Evolutionary conservation across 2,113 vertebrate genomes (phyloP), one percentile per base, ranked within the genome.

Genomic region (Ginglymostoma cirratum): DNA sequence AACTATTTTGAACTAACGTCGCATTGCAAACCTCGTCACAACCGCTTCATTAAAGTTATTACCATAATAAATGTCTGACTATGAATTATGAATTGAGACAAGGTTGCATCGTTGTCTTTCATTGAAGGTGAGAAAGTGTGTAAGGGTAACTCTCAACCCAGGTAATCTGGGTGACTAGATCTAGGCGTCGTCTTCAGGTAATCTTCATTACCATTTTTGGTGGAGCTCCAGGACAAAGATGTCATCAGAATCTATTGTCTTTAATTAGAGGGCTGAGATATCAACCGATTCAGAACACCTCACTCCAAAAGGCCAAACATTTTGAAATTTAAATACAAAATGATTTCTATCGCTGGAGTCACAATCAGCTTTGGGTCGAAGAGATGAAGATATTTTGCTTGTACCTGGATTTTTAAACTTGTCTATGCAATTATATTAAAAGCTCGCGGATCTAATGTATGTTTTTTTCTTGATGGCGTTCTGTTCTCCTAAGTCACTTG

Each of bases 51-150:
- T 96, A 97, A 97, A 72, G 94, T 98, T 97, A 98, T 98, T 98
- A 98, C 98, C 98, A 98, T 97, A 98, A 98, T 97, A 98, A 98
- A 97, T 97, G 96, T 97, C 97, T 97, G 97, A 97, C 98, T 98
- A 96, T 98, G 97, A 98, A 98, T 98, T 97, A 97, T 95, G 94
- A 96, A 96, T 96, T 96, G 38, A 96, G 95, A 96, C 96, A 96
- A 96, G 92, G 97, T 96, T 97, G 97, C 96, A 96, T 12, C 96
- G 96, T 96, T 96, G 96, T 45, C 93, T 85, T 95, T 92, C 92
- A 65, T n/a, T 80, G 52, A 55, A 96, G 96, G 67, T 86, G 78
- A 96, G 45, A 96, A 92, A 87, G 96, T 94, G 96, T 86, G 96
- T 61, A 72, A 48, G 66, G 96, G 30, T 72, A 34, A 52, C 27